Base-by-base conservation (phyloP, 2,888 invertebrate species). In the Balanococcus diminutus region DNA sequence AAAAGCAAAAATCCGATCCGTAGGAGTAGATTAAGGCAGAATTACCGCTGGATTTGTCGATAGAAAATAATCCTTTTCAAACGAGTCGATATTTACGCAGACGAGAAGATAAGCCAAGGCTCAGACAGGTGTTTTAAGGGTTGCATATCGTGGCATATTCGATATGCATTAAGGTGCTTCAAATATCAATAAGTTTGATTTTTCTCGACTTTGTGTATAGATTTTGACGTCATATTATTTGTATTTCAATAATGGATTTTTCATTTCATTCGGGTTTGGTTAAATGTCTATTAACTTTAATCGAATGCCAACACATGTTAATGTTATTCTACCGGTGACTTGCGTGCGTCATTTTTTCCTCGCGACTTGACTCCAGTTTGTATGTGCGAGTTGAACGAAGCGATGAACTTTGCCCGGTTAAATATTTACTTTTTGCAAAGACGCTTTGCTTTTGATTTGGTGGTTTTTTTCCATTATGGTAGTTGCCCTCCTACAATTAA, bases 381-480 rank as follows among this genome's bases (percentile, higher is more conserved):
- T n/a, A n/a, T n/a, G n/a, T n/a, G n/a, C n/a, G 67, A 67, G 28
- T 67, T 28, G 11, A 79, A 36, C 19, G 19, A 79, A 79, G 36
- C n/a, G 22, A 14, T 79, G 75, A 79, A 79, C 75, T 79, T 79
- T 79, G 75, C 32, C 3, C 75, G 28, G 6, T 79, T 79, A 79
- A 79, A 32, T 79, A 79, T 79, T 79, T 79, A 36, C 36, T 28
- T 36, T 72, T 36, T 6, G 75, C 36, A 2, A 28, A 67, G 67
- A 31, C 67, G 11, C 19, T 36, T 56, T 56, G 19, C 11, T 36
- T 79, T 79, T 79, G 72, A 72, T 32, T 79, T 36, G 32, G 31
- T 19, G 36, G n/a, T 36, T 79, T 36, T 79, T 36, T 36, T 79
- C 75, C 32, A 36, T 36, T 2, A 25, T 36, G 2, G 36, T 36